These are phyloP conservation scores for Xiphophorus birchmanni DNA, from an alignment of 2,797 vertebrate genomes.

Conservation along the genomic window DNA sequence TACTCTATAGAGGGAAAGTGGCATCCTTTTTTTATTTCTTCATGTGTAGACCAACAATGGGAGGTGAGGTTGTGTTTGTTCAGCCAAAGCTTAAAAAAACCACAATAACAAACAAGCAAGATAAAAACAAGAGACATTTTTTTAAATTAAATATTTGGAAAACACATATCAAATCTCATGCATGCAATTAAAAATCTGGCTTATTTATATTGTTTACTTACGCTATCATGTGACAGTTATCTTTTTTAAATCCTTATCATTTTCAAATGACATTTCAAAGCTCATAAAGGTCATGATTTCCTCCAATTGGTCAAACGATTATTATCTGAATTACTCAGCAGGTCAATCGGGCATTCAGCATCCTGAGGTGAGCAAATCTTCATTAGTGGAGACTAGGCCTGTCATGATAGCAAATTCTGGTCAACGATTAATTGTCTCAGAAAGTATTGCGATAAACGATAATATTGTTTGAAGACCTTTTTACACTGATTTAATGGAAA, in stretches of 20 bases:
- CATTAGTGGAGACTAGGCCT: neutral
- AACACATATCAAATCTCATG: neutral
- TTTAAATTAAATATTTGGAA: neutral
- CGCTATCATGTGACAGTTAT: neutral
- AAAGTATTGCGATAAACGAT: too few species aligned
- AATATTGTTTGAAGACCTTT: too few species aligned
- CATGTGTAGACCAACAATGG: constrained; percentile 3
- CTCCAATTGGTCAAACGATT: neutral
- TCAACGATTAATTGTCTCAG: too few species aligned
- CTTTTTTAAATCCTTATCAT: neutral
- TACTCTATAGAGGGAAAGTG: neutral
- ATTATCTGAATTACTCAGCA: neutral
- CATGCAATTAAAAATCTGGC: neutral
- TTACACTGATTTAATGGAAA: too few species aligned
- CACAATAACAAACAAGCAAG: neutral
- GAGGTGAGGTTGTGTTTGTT: constrained; percentile 12
- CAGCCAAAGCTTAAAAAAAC: neutral
- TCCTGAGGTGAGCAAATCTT: neutral
- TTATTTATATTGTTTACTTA: neutral
- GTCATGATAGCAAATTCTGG: too few species aligned
- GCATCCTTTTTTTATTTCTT: neutral
- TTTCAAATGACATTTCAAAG: neutral
- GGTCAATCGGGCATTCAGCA: neutral
- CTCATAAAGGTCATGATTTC: neutral
- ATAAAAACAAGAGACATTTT: neutral